phyloP scores from a whole-genome alignment of 2,797 vertebrate genomes.

The Austrolebias charrua region DNA sequence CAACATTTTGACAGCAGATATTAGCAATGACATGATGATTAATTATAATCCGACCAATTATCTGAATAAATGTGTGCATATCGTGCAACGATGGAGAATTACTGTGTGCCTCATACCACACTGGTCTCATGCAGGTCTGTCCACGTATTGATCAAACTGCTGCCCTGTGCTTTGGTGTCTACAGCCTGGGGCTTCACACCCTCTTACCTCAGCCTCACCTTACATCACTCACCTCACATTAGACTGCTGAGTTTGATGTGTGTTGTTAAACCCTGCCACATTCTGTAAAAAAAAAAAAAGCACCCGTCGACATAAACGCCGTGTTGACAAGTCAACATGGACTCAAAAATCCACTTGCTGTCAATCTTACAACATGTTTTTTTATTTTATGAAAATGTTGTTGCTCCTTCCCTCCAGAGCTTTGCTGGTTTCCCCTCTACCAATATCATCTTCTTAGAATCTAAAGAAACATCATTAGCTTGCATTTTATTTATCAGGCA shows the following conservation, averaged over 20 bases:
- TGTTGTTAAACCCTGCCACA: conserved; percentile 34
- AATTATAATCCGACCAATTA: background rate
- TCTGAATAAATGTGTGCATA: background rate
- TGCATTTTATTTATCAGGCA: conserved; percentile 10
- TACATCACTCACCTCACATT: conserved; percentile 60
- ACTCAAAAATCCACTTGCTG: conserved; percentile 24
- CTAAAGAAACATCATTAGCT: conserved; percentile 3
- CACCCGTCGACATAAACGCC: conserved; percentile 45
- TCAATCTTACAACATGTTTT: conserved; percentile 30
- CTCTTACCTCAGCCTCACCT: conserved; percentile 48
- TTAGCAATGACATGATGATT: background rate
- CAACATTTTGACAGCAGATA: background rate
- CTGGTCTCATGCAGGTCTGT: conserved; percentile 22
- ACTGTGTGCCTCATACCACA: conserved; percentile 16
- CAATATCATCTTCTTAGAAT: background rate
- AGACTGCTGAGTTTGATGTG: conserved; percentile 41
- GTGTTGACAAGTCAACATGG: conserved; percentile 41
- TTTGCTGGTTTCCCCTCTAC: background rate
- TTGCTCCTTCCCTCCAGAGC: background rate
- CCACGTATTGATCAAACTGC: conserved; percentile 62
- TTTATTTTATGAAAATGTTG: conserved; percentile 4
- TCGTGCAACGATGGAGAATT: background rate
- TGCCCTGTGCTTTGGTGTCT: conserved; percentile 58
- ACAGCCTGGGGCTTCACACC: conserved; percentile 54
- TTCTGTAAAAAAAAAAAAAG: conserved; percentile 36